A percentile compares a stretch with the other conserved stretches of the same genome.
Conservation (phyloP, 2,113 vertebrate genomes). For the Acrocephalus kingi region DNA sequence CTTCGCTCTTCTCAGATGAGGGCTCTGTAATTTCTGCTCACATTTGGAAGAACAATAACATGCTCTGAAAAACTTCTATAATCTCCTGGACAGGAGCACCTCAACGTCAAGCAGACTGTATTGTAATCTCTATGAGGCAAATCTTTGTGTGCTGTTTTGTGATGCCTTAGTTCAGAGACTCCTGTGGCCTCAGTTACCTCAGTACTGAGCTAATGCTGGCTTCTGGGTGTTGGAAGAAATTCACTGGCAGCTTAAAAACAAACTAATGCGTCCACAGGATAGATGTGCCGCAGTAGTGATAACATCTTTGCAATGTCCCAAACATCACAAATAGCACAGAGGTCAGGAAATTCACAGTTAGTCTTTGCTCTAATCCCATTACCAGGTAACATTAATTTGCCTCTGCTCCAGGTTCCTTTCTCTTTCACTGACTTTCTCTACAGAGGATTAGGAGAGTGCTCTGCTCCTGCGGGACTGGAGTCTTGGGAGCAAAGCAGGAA, state of each 20-base stretch:
- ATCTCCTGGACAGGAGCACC: rapidly evolving
- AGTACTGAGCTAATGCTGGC: background rate
- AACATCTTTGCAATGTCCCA: background rate
- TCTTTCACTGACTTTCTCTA: background rate
- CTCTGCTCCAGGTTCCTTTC: background rate
- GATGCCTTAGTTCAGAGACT: background rate
- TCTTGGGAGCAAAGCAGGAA: background rate
- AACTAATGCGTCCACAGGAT: rapidly evolving
- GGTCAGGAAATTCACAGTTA: background rate
- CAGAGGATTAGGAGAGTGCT: background rate
- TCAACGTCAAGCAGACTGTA: background rate
- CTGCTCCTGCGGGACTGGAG: background rate
- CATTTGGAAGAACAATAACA: background rate
- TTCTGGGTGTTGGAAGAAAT: background rate
- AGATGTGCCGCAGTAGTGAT: background rate
- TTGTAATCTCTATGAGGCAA: background rate
- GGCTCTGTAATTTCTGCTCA: background rate
- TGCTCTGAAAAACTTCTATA: rapidly evolving
- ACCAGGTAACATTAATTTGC: background rate
- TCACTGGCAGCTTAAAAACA: background rate
- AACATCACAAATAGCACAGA: too few relatives aligned
- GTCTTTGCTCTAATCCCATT: background rate
- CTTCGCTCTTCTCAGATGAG: background rate
- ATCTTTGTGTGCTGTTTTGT: background rate
- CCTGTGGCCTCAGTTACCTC: background rate